Conservation (phyloP, 1,140 invertebrate species). For the Steinernema feltiae region DNA sequence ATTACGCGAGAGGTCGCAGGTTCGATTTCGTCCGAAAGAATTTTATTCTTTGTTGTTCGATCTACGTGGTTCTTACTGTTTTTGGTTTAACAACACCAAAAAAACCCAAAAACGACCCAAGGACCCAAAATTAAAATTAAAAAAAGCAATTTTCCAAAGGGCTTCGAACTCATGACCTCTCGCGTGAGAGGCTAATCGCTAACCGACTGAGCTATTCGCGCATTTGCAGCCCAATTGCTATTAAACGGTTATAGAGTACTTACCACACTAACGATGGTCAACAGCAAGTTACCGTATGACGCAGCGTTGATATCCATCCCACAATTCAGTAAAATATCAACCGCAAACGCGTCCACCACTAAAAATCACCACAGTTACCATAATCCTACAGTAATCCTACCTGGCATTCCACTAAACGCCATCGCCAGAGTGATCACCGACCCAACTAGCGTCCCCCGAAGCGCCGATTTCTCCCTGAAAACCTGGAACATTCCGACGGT, state of each 20-base stretch:
- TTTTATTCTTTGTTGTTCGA: too few species aligned
- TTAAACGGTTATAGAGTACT: too few species aligned
- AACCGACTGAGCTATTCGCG: background rate
- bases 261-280: slow-evolving; percentile 47
- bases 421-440: slow-evolving; percentile 46
- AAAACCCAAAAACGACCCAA: too few species aligned
- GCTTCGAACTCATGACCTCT: background rate
- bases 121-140: too few species aligned
- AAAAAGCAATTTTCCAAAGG: too few species aligned
- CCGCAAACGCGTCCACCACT: slow-evolving; percentile 54
- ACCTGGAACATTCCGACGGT: slow-evolving; percentile 35
- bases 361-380: slow-evolving; percentile 18
- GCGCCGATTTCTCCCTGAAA: slow-evolving; percentile 24
- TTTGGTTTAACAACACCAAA: too few species aligned
- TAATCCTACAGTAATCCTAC: slow-evolving; percentile 29
- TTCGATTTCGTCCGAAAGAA: too few species aligned
- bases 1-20: too few species aligned
- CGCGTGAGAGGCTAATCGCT: background rate
- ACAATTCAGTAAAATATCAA: slow-evolving; percentile 46
- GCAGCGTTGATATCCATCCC: slow-evolving; percentile 41
- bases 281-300: slow-evolving; percentile 46
- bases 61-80: too few species aligned
- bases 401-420: slow-evolving; percentile 54
- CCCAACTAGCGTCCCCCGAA: slow-evolving; percentile 40
- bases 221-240: background rate